These are phyloP conservation scores for Oscheius onirici DNA, from an alignment of 2,888 invertebrate genomes.

Conservation along the genomic window DNA sequence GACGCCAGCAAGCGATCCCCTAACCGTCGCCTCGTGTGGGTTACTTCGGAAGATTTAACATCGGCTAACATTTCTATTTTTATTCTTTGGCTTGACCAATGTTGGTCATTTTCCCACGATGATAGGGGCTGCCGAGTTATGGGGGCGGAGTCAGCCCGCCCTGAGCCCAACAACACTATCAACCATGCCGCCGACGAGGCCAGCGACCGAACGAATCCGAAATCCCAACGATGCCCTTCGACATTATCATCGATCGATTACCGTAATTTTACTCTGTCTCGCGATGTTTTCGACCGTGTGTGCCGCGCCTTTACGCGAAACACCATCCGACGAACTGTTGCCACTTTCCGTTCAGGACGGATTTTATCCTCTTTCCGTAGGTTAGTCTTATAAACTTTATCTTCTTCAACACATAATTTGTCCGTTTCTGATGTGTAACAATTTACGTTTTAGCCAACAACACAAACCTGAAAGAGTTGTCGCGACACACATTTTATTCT, in stretches of 20 bases:
- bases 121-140: conserved; percentile 29
- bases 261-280: conserved; percentile 16
- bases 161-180: conserved; percentile 20
- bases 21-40: neutral
- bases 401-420: neutral
- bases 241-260: conserved; percentile 29
- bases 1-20: conserved; percentile 6
- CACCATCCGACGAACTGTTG: conserved; percentile 31
- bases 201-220: conserved; percentile 30
- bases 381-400: conserved; percentile 20
- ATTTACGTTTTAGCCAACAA: conserved; percentile 15
- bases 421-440: neutral
- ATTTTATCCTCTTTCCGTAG: conserved; percentile 41
- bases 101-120: conserved; percentile 31
- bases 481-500: conserved; percentile 23
- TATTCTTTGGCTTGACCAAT: conserved; percentile 6
- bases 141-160: conserved; percentile 34
- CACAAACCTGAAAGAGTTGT: conserved; percentile 21
- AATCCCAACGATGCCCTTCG: conserved; percentile 29
- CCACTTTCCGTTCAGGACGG: conserved; percentile 42
- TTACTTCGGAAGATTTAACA: conserved; percentile 2
- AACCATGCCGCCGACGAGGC: conserved; percentile 30
- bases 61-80: neutral
- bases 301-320: conserved; percentile 27
- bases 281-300: conserved; percentile 9